Conservation (phyloP, 2,888 invertebrate species). For the Thyatira batis region DNA sequence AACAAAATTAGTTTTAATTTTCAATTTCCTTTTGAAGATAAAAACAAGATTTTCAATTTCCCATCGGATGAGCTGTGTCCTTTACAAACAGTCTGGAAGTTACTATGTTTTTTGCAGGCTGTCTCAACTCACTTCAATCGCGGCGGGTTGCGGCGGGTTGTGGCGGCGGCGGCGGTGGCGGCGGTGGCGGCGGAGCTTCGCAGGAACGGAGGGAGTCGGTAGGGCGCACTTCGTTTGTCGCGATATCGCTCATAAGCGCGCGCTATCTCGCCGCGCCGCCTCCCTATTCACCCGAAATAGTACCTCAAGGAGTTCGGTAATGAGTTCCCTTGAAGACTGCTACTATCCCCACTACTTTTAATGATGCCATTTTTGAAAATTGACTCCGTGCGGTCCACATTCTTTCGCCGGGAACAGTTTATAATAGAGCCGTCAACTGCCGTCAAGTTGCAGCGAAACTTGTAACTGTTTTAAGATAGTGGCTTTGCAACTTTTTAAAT, state of each 20-base stretch:
- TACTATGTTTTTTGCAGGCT: slow-evolving; percentile 17
- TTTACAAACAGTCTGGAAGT: slow-evolving; percentile 15
- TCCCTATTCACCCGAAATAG: slow-evolving; percentile 77
- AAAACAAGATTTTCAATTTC: background rate
- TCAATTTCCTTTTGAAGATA: too few species aligned
- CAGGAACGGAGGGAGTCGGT: slow-evolving; percentile 12
- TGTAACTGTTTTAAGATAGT: background rate
- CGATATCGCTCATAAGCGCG: slow-evolving; percentile 76
- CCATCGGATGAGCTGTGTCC: slow-evolving; percentile 8
- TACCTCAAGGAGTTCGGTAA: slow-evolving; percentile 78
- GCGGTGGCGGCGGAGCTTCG: slow-evolving; percentile 2
- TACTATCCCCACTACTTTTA: slow-evolving; percentile 65
- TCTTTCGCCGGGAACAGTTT: slow-evolving; percentile 9
- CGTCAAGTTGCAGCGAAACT: background rate
- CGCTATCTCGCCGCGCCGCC: slow-evolving; percentile 66
- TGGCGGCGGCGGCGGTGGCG: too few species aligned
- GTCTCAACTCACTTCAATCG: slow-evolving; percentile 17
- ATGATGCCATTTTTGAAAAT: slow-evolving; percentile 66
- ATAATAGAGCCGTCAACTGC: background rate
- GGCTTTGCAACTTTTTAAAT: background rate
- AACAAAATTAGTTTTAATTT: too few species aligned
- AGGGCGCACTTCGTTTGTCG: slow-evolving; percentile 72
- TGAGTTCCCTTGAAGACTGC: slow-evolving; percentile 73
- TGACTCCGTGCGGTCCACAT: slow-evolving; percentile 42
- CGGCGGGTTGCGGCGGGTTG: background rate